phyloP scores from a whole-genome alignment of 2,113 vertebrate genomes.

The Dasyurus viverrinus region DNA sequence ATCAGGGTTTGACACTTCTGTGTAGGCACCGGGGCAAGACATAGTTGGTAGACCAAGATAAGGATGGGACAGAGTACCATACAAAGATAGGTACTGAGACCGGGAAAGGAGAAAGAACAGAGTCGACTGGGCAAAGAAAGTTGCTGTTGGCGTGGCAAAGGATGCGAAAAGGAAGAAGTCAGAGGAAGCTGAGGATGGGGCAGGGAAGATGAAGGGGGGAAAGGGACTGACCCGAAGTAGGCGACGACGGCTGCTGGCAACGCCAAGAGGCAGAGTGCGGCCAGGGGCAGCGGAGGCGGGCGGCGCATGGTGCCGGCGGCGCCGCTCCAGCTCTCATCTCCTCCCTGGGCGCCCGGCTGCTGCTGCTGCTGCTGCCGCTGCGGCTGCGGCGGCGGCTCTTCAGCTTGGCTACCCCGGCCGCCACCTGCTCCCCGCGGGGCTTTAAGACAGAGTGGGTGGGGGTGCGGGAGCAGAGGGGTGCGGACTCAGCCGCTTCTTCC shows the following conservation, averaged over 20 bases:
- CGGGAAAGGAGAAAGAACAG: neutral
- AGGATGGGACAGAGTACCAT: neutral
- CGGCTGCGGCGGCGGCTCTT: neutral
- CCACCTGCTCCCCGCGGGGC: slow-evolving; percentile 66
- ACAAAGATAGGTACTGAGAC: slow-evolving; percentile 13
- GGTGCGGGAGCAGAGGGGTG: slow-evolving; percentile 49
- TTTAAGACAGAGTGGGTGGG: slow-evolving; percentile 81
- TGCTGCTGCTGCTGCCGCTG: neutral
- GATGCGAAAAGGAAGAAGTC: neutral
- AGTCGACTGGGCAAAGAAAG: neutral
- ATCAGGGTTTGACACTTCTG: neutral
- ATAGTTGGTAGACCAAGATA: neutral
- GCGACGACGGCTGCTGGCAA: slow-evolving; percentile 84
- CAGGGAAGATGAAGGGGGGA: slow-evolving; percentile 45
- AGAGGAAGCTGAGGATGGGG: slow-evolving; percentile 20
- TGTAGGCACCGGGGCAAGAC: neutral
- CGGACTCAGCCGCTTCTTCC: neutral
- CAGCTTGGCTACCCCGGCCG: slow-evolving; percentile 51
- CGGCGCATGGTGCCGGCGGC: slow-evolving; percentile 91
- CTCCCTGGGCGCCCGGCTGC: slow-evolving; percentile 65
- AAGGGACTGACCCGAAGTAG: slow-evolving; percentile 95
- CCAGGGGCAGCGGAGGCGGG: slow-evolving; percentile 87
- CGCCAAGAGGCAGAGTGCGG: slow-evolving; percentile 84
- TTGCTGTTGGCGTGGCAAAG: neutral
- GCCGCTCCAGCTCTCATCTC: slow-evolving; percentile 90